A percentile compares a stretch with the other conserved stretches of the same genome.
These are phyloP conservation scores for Petaurus breviceps DNA, from an alignment of 2,113 vertebrate genomes.

Conservation along the genomic window DNA sequence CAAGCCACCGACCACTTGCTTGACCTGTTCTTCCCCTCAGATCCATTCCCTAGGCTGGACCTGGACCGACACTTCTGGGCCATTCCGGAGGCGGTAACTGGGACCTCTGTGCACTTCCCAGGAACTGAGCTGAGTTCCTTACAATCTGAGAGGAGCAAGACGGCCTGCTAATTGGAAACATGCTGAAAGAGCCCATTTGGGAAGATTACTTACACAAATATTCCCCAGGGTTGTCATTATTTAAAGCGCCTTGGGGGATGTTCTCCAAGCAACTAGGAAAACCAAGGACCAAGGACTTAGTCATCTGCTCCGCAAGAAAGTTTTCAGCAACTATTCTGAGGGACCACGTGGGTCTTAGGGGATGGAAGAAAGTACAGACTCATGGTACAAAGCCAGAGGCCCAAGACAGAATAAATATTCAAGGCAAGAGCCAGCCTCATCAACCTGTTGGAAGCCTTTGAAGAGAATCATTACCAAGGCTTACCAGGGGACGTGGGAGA, in stretches of 20 bases:
- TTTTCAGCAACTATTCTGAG: background rate
- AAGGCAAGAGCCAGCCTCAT: background rate
- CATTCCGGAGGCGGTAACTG: no score
- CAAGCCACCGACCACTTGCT: background rate
- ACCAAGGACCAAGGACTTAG: background rate
- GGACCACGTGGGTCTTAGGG: background rate
- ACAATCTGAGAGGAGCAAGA: background rate
- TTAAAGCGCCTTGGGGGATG: slow-evolving; percentile 34
- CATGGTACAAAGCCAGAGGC: slow-evolving; percentile 4
- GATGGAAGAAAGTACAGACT: background rate
- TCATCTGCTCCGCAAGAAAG: slow-evolving; percentile 1
- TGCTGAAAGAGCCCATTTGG: slow-evolving; percentile 32
- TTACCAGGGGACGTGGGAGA: background rate
- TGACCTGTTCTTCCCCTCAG: background rate
- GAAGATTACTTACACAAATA: background rate
- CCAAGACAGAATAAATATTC: background rate
- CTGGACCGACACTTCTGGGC: background rate
- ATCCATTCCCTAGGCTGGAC: background rate
- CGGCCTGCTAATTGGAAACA: background rate
- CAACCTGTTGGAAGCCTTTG: background rate
- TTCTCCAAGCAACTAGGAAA: background rate
- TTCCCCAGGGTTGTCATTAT: slow-evolving; percentile 38
- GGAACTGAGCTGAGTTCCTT: background rate
- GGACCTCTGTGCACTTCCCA: background rate
- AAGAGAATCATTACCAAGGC: background rate